Evolutionary conservation across 2,888 invertebrate species (phyloP), one percentile per base, ranked within the genome.

Genomic region (Limnephilus rhombicus): DNA sequence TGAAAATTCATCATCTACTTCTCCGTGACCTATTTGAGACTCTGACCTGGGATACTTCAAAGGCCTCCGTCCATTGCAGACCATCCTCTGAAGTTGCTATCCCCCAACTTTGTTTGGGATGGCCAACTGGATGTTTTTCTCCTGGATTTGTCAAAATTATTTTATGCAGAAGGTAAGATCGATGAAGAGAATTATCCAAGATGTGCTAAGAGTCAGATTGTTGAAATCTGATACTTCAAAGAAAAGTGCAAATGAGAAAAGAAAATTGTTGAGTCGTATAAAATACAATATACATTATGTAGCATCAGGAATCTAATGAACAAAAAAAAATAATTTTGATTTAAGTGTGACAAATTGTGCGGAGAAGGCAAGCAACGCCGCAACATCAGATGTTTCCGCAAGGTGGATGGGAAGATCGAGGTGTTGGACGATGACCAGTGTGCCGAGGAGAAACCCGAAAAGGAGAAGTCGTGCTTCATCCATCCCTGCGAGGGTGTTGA

Each of bases 401-500:
- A 97, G 94, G 95, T 96, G 89, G 95, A 96, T 90, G 97, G 97
- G 0, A 97, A 96, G 92, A 97, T 98, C 18, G 96, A 97, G 94
- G 96, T 98, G 2, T 95, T 98, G 34, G 96, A 96, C 0, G 98
- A 98, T 92, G 95, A 96, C 0, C 97, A 97, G 85, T 98, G 98
- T 93, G 95, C 95, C 0, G 97, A 96, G 83, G 97, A 97, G 94
- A 98, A 98, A 94, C 98, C 99, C 0, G 96, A 97, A 83, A 95
- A 95, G 0, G 97, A 98, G 94, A 97, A 97, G 94, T 93, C 96
- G 24, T 99, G 99, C 94, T 96, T 97, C 94, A 94, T 98, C 94
- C 96, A 98, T 88, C 98, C 99, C 0, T 99, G 99, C 94, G 98
- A 98, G 92, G 99, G 99, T 9, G 97, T 99, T 15, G 99, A 99